Evolutionary conservation across 2,888 invertebrate species (phyloP), one percentile per base, ranked within the genome.

Genomic region (Bhutanitis thaidina): DNA sequence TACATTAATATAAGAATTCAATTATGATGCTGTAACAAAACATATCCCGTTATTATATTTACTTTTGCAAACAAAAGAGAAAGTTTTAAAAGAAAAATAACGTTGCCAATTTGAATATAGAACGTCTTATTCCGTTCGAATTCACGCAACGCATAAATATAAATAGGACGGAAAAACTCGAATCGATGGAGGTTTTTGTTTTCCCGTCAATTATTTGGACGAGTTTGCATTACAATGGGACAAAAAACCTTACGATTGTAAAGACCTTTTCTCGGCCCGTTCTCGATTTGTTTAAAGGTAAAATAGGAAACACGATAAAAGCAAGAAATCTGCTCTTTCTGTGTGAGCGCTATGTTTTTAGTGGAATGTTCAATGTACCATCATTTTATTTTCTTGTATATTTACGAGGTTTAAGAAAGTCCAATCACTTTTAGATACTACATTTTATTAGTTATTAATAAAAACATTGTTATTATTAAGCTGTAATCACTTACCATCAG

Each of bases 151-250:
- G 40, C 40, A 40, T 45, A n/a, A n/a, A n/a, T n/a, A n/a, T n/a
- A 36, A 52, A 52, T 43, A 48, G 49, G 46, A 38, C 53, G 48
- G 49, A 59, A 57, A 59, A 60, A 58, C 53, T 49, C 27, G 44
- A 43, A 54, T 48, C 54, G 55, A 57, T 58, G 49, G 53, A 46
- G 48, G 55, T 56, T 59, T 59, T 58, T 57, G 55, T 61, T 55
- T 56, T 52, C 49, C 49, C 49, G 52, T 55, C 60, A 59, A 61
- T 60, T 57, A 62, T 59, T 57, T 52, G 60, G 59, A 55, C 48
- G 55, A 60, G 55, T 64, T 60, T 54, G 55, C 65, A 63, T 62
- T 58, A 67, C 66, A 67, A 67, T 62, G 53, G 60, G 43, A 43
- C 57, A 54, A 65, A 64, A 62, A 65, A 56, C 53, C 47, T 52